Conservation (phyloP, 2,888 invertebrate species). For the Oscheius onirici region DNA sequence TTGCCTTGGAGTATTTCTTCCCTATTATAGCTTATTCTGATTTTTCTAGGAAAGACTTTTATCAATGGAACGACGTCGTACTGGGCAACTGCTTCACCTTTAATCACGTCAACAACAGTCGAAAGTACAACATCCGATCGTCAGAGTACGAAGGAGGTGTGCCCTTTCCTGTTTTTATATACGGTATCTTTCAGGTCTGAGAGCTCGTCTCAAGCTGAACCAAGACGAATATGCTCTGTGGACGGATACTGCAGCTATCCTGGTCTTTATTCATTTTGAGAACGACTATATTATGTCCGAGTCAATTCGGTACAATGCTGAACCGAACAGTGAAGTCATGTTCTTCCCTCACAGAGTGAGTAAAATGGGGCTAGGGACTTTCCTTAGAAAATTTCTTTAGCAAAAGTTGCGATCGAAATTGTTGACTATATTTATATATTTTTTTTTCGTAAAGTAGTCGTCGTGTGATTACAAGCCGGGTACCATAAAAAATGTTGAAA, state of each 20-base stretch:
- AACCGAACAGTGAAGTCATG: constrained; percentile 15
- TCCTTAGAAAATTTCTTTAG: not conserved
- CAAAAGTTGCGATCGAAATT: no score
- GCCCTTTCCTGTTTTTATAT: no score
- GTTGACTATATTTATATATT: no score
- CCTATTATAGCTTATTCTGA: not conserved
- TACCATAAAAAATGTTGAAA: no score
- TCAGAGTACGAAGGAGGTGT: constrained; percentile 45
- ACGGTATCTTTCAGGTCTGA: constrained; percentile 35
- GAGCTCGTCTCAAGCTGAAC: constrained; percentile 45
- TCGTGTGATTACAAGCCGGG: no score
- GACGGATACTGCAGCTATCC: constrained; percentile 52
- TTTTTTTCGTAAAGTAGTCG: no score
- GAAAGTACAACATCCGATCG: constrained; percentile 38
- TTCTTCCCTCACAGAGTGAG: not conserved
- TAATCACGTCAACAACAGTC: constrained; percentile 42
- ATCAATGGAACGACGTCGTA: constrained; percentile 54
- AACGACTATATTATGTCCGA: constrained; percentile 55
- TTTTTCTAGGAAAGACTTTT: constrained; percentile 41
- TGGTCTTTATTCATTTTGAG: constrained; percentile 52
- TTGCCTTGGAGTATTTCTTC: constrained; percentile 36
- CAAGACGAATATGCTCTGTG: constrained; percentile 55
- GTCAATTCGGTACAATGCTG: constrained; percentile 52
- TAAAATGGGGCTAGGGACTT: not conserved
- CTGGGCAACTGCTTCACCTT: constrained; percentile 62